Conservation (phyloP, 2,888 invertebrate species). For the Drosophila greeni region DNA sequence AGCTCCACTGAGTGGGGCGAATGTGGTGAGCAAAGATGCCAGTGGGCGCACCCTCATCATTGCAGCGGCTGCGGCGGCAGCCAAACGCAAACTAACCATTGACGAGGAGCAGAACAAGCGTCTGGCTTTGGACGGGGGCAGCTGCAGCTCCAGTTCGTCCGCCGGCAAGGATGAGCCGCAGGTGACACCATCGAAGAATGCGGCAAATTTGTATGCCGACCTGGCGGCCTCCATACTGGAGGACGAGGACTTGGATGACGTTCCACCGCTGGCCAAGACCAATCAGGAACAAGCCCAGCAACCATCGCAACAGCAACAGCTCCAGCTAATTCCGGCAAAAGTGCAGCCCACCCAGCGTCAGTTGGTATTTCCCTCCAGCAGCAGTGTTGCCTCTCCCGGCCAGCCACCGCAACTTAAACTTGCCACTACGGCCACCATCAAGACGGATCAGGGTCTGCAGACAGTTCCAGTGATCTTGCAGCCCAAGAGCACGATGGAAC, state of each 20-base stretch:
- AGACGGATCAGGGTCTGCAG: slow-evolving; percentile 78
- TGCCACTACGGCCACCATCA: slow-evolving; percentile 78
- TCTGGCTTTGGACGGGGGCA: slow-evolving; percentile 78
- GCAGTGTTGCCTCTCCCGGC: slow-evolving; percentile 31
- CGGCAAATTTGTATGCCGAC: slow-evolving; percentile 91
- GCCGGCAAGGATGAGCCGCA: slow-evolving; percentile 60
- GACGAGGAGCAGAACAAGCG: slow-evolving; percentile 78
- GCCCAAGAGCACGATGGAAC: slow-evolving; percentile 65
- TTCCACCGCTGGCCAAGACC: slow-evolving; percentile 57
- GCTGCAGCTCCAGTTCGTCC: slow-evolving; percentile 6
- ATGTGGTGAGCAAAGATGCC: slow-evolving; percentile 80
- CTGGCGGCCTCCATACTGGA: slow-evolving; percentile 90
- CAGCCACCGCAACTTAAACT: slow-evolving; percentile 59
- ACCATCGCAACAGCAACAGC: slow-evolving; percentile 56
- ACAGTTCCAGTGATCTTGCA: slow-evolving; percentile 78
- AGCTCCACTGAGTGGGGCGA: slow-evolving; percentile 77
- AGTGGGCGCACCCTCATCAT: slow-evolving; percentile 71
- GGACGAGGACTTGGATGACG: slow-evolving; percentile 84
- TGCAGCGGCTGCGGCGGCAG: slow-evolving; percentile 29
- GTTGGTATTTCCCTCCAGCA: slow-evolving; percentile 69
- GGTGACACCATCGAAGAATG: slow-evolving; percentile 84
- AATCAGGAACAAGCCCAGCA: slow-evolving; percentile 57
- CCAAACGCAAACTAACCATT: slow-evolving; percentile 61
- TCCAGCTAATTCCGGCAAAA: slow-evolving; percentile 75
- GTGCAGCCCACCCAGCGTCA: slow-evolving; percentile 75